Conservation (phyloP, 2,888 invertebrate genomes). For the Cotesia congregata region DNA sequence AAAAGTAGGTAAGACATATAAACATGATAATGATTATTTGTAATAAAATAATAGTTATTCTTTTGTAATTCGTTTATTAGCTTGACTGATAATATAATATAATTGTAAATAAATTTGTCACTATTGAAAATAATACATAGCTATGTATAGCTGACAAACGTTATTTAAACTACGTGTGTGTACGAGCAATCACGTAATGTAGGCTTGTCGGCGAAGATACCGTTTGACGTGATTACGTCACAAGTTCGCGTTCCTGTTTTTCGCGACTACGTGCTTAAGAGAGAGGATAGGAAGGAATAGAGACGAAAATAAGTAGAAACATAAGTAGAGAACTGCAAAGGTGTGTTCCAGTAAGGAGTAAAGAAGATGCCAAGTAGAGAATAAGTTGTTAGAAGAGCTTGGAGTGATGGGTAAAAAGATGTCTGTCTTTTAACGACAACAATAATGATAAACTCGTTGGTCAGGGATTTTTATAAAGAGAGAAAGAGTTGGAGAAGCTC, state of each 20-base stretch:
- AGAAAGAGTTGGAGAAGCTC: slow-evolving; percentile 6
- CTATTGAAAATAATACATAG: slow-evolving; percentile 8
- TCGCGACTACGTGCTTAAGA: slow-evolving; percentile 8
- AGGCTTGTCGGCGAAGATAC: slow-evolving; percentile 68
- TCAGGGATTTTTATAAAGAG: slow-evolving; percentile 4
- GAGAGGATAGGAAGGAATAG: slow-evolving; percentile 22
- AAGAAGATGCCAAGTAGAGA: slow-evolving; percentile 8
- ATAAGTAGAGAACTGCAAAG: slow-evolving; percentile 22
- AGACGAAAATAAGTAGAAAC: slow-evolving; percentile 9
- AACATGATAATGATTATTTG: neutral
- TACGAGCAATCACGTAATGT: slow-evolving; percentile 65
- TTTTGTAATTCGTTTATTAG: neutral
- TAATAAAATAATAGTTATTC: too few relatives aligned
- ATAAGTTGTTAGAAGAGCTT: slow-evolving; percentile 29
- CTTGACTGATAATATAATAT: neutral
- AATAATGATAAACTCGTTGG: neutral
- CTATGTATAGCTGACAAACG: neutral
- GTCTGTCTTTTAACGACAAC: neutral
- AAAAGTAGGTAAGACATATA: neutral
- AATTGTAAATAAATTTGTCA: slow-evolving; percentile 5
- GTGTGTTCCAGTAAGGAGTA: neutral
- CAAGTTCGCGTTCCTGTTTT: slow-evolving; percentile 51
- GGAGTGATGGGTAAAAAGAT: slow-evolving; percentile 21
- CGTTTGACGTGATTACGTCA: slow-evolving; percentile 67
- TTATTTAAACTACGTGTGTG: slow-evolving; percentile 37